Percentiles rank a stretch among this genome's conserved stretches.
phyloP scores from a whole-genome alignment of 2,797 vertebrate genomes.

The Argentina silus region DNA sequence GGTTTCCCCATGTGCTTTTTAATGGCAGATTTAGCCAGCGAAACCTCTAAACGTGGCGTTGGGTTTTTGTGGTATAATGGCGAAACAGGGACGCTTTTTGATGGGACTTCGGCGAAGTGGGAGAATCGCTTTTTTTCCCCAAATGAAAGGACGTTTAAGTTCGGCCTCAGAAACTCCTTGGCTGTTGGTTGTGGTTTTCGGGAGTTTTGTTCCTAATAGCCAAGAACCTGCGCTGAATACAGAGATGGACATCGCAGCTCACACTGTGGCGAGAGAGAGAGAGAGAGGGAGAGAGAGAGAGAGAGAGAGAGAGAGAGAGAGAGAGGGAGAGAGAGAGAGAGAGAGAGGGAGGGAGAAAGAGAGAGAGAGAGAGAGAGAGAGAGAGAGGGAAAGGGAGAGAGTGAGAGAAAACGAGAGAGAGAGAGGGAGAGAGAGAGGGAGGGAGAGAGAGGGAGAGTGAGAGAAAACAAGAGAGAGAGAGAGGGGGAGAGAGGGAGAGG shows the following conservation, averaged over 20 bases:
- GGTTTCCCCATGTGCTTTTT: constrained; percentile 73
- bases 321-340: not conserved
- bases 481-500: constrained; percentile 16
- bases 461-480: not conserved
- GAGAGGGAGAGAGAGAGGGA: constrained; percentile 41
- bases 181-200: constrained; percentile 46
- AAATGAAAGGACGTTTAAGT: constrained; percentile 31
- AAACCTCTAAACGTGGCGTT: constrained; percentile 51
- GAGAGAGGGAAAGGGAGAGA: constrained; percentile 20
- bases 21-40: constrained; percentile 57
- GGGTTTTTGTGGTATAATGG: constrained; percentile 51
- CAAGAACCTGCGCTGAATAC: constrained; percentile 57
- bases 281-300: constrained; percentile 20
- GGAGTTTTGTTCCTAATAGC: constrained; percentile 39
- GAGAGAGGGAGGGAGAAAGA: not conserved
- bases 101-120: not conserved
- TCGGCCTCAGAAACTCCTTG: constrained; percentile 28
- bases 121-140: constrained; percentile 13
- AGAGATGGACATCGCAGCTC: constrained; percentile 46
- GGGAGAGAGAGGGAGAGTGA: no score
- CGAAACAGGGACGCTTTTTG: constrained; percentile 32
- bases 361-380: constrained; percentile 49
- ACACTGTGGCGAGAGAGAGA: constrained; percentile 36
- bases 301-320: constrained; percentile 34
- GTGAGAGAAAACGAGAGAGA: not conserved